Evolutionary conservation across 1,140 invertebrate genomes (phyloP).

Genomic region (Hypsibius dujardini): DNA sequence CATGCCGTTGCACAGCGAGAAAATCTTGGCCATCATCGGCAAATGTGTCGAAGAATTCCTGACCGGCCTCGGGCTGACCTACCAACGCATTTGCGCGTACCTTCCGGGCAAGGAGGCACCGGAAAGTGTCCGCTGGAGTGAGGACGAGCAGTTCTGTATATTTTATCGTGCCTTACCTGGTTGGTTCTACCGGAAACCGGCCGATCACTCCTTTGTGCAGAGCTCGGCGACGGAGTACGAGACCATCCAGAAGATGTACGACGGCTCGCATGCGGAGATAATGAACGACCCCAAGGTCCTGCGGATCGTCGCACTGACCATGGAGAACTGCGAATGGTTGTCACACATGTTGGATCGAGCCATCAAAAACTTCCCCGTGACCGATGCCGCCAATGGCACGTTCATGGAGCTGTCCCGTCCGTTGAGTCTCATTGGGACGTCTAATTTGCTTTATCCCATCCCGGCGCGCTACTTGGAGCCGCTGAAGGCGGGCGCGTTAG

Average conservation of each 20-base stretch:
- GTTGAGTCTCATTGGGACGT: neutral
- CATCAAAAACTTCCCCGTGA: conserved; percentile 2
- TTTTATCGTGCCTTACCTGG: conserved; percentile 12
- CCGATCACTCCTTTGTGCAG: neutral
- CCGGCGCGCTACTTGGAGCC: neutral
- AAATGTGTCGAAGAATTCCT: neutral
- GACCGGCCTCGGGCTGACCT: neutral
- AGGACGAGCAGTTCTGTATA: conserved; percentile 15
- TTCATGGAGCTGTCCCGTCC: neutral
- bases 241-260: conserved; percentile 4
- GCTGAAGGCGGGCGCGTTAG: neutral
- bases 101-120: neutral
- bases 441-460: conserved; percentile 6
- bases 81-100: neutral
- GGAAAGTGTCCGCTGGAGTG: conserved; percentile 13
- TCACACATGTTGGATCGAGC: conserved; percentile 4
- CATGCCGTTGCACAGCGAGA: neutral
- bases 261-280: neutral
- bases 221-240: neutral
- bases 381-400: neutral
- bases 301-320: neutral
- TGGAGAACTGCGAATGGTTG: conserved; percentile 15
- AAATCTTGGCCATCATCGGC: conserved; percentile 1
- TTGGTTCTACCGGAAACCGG: conserved; percentile 1
- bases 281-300: neutral